Conservation (phyloP, 2,888 invertebrate genomes). For the Cataglyphis albicans region DNA sequence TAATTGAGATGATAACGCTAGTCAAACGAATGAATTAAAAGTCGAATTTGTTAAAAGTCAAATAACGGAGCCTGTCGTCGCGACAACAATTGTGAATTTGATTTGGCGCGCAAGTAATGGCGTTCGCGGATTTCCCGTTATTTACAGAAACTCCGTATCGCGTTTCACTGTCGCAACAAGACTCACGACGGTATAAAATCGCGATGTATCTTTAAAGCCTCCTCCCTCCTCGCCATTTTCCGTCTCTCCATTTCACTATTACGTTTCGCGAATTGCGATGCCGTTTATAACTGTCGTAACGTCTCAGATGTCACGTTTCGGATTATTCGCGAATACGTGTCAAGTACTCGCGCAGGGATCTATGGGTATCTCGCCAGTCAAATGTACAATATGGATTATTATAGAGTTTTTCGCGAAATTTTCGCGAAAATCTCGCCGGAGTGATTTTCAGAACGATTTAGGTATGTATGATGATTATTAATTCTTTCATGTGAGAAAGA, state of each 20-base stretch:
- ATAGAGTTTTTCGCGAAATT: neutral
- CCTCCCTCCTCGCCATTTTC: neutral
- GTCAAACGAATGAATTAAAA: neutral
- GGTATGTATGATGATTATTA: neutral
- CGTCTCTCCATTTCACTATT: constrained; percentile 35
- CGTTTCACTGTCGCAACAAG: constrained; percentile 13
- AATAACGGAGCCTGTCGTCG: constrained; percentile 37
- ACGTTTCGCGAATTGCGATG: constrained; percentile 52
- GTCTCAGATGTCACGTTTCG: constrained; percentile 46
- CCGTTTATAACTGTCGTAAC: constrained; percentile 42
- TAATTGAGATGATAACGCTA: constrained; percentile 9
- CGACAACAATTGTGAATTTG: constrained; percentile 15
- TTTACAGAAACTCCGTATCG: constrained; percentile 45
- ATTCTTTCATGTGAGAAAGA: neutral
- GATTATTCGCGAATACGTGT: constrained; percentile 30
- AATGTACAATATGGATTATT: neutral
- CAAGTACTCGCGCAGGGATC: neutral
- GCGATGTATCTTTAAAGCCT: constrained; percentile 52
- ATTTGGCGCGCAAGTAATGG: constrained; percentile 39
- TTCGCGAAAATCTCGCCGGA: neutral
- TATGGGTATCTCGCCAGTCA: neutral
- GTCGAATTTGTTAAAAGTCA: constrained; percentile 32
- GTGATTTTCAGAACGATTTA: neutral
- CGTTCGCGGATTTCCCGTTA: constrained; percentile 39
- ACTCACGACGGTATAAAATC: constrained; percentile 40